Base-by-base conservation (phyloP, 2,797 vertebrate genomes). In the Myripristis murdjan region DNA sequence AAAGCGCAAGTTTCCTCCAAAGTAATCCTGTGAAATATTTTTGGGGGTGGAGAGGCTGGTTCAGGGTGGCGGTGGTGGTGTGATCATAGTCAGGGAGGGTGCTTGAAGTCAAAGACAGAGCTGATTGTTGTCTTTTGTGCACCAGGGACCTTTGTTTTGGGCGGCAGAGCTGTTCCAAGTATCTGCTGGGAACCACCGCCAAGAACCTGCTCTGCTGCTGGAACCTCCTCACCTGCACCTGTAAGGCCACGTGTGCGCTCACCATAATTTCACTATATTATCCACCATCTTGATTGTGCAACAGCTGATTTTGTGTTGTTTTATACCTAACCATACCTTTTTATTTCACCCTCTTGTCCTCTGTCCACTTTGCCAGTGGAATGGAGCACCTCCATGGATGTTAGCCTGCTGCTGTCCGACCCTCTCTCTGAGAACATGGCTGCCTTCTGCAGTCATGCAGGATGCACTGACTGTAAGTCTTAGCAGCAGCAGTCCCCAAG, bases 191-290 rank as follows among this genome's bases (percentile, higher is more conserved):
- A 75, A 92, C 94, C 63, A 97, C 95, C n/a, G 90, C 83, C 33
- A 84, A 76, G 61, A 94, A 94, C 65, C 93, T 96, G 70, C 94
- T 98, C 39, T 98, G 95, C 92, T 98, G 97, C 91, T 99, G 98
- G 98, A 98, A 99, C 92, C 95, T 99, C 23, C 97, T 99, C 86
- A 97, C 94, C 60, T 99, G 97, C 93, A 88, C 95, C 83, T 63
- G 98, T 99, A 94, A 95, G 96, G 69, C 61, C 26, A 6, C 46
- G 15, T 55, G 0, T 8, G 0, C n/a, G 23, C 28, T 31, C 28
- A 1, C 7, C 28, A 31, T 5, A 31, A 31, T 31, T 31, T 31
- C 28, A 31, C 28, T 31, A 7, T 6, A 31, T 31, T 6, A 31
- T 31, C 20, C 6, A 31, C 28, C 2, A 24, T 28, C 9, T n/a